Percentiles rank a stretch among this genome's conserved stretches.
Evolutionary conservation across 2,797 vertebrate species (phyloP).

Genomic region (Galaxias olidus): DNA sequence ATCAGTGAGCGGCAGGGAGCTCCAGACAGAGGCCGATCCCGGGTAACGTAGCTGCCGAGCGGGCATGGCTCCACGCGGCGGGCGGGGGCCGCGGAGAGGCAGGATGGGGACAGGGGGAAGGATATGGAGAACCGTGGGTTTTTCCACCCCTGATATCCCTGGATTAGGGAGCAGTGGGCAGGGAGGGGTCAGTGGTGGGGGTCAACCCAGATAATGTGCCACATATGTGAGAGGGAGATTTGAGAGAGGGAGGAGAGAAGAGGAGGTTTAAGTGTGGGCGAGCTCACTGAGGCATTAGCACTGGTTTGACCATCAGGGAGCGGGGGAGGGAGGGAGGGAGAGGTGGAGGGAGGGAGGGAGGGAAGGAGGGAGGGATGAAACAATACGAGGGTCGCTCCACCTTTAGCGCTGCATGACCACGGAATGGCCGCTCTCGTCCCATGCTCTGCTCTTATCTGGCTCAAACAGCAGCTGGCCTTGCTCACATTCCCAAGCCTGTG

Average conservation of each 20-base stretch:
- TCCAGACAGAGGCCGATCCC: neutral
- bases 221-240: neutral
- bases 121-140: slow-evolving; percentile 36
- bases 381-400: slow-evolving; percentile 14
- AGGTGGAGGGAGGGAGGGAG: too few species aligned
- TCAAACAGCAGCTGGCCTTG: slow-evolving; percentile 12
- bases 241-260: neutral
- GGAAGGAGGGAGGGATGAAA: slow-evolving; percentile 13
- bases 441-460: slow-evolving; percentile 25
- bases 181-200: neutral
- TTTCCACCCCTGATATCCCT: slow-evolving; percentile 9
- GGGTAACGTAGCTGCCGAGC: slow-evolving; percentile 34
- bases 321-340: slow-evolving; percentile 17
- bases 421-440: neutral
- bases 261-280: neutral
- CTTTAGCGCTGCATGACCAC: slow-evolving; percentile 4
- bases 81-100: too few species aligned
- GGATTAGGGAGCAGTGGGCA: slow-evolving; percentile 44
- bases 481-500: neutral
- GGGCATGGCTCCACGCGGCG: slow-evolving; percentile 47
- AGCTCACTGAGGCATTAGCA: neutral
- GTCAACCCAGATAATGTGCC: neutral
- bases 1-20: neutral
- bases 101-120: too few species aligned
- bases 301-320: neutral